Evolutionary conservation across 2,113 vertebrate species (phyloP).

Genomic region (Bagarius yarrelli): DNA sequence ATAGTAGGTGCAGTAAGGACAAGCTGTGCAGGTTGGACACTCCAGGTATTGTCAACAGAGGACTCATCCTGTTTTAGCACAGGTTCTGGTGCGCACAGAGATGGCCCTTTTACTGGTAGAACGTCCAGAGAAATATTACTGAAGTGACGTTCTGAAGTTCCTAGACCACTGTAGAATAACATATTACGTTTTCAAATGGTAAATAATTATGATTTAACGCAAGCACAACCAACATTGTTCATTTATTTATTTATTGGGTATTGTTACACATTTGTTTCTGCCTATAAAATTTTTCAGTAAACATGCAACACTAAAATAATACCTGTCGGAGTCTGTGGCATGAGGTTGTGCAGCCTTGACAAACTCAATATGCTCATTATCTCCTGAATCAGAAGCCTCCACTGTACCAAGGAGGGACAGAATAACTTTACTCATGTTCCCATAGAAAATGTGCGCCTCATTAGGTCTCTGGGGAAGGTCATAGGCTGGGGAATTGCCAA

Average conservation of each 20-base stretch:
- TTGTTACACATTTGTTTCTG: neutral
- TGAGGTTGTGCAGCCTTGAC: constrained; percentile 50
- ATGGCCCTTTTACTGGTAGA: constrained; percentile 92
- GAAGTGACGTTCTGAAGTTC: constrained; percentile 61
- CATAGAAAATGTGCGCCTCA: constrained; percentile 84
- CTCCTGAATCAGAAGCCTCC: constrained; percentile 50
- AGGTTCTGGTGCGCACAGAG: constrained; percentile 59
- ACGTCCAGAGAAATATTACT: constrained; percentile 82
- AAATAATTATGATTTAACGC: neutral
- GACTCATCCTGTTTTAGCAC: constrained; percentile 51
- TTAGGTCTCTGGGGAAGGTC: constrained; percentile 81
- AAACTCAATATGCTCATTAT: constrained; percentile 55
- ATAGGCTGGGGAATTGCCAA: constrained; percentile 65
- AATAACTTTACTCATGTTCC: constrained; percentile 79
- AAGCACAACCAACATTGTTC: neutral
- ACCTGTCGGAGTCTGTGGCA: constrained; percentile 71
- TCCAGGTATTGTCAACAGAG: constrained; percentile 70
- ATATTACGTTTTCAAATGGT: neutral
- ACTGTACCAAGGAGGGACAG: constrained; percentile 77
- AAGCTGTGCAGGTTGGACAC: constrained; percentile 79
- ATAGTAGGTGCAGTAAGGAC: constrained; percentile 76
- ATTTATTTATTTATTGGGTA: neutral
- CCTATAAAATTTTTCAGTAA: neutral
- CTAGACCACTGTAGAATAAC: constrained; percentile 60
- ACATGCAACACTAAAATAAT: constrained; percentile 32